A percentile compares a stretch with the other conserved stretches of the same genome.
These are phyloP conservation scores for Daboia siamensis DNA, from an alignment of 2,113 vertebrate genomes.

Conservation along the genomic window DNA sequence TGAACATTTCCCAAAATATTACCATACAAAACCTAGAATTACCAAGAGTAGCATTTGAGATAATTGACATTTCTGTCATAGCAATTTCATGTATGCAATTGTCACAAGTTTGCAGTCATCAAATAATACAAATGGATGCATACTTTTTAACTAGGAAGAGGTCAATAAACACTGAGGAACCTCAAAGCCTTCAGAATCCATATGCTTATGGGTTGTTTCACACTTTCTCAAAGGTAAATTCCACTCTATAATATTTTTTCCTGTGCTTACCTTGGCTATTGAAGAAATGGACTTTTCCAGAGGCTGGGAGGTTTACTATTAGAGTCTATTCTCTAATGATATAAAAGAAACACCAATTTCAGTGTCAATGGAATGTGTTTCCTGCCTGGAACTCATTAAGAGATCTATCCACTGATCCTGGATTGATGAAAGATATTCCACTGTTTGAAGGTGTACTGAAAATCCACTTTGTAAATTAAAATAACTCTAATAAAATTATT, in stretches of 20 bases:
- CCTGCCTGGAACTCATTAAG: not conserved
- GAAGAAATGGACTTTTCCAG: not conserved
- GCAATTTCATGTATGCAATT: not conserved
- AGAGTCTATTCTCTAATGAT: not conserved
- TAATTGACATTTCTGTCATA: not conserved
- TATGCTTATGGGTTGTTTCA: not conserved
- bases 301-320: no score
- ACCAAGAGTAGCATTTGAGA: not conserved
- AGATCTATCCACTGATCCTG: not conserved
- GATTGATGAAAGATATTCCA: not conserved
- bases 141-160: not conserved
- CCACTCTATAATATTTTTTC: not conserved
- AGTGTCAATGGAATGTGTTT: not conserved
- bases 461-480: not conserved
- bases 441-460: not conserved
- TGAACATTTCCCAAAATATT: not conserved
- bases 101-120: not conserved
- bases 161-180: not conserved
- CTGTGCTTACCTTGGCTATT: not conserved
- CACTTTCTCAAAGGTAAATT: not conserved
- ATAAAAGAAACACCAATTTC: not conserved
- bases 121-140: not conserved
- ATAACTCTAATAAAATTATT: not conserved
- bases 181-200: not conserved
- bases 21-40: not conserved